Conservation (phyloP, 2,113 vertebrate species). For the Salvator merianae region DNA sequence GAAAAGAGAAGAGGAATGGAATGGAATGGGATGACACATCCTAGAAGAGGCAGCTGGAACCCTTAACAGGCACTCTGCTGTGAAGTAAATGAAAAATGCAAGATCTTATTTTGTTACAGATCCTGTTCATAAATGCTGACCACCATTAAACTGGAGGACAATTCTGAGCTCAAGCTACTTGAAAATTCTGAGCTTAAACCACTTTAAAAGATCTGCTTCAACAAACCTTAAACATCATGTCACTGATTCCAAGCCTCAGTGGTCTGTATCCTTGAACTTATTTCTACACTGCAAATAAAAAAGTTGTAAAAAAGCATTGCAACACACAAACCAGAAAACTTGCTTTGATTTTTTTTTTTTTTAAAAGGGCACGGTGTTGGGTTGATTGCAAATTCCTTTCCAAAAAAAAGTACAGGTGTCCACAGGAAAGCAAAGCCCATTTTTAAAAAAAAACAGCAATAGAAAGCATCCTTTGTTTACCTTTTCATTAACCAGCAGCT, state of each 20-base stretch:
- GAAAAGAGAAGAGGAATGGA: neutral
- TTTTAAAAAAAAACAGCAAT: neutral
- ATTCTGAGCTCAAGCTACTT: neutral
- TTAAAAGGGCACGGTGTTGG: no score
- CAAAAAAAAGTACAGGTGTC: no score
- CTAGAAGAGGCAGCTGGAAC: neutral
- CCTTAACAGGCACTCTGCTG: neutral
- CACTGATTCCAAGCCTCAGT: neutral
- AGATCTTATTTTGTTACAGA: neutral
- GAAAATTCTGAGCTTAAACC: neutral
- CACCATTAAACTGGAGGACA: neutral
- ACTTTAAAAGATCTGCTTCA: neutral
- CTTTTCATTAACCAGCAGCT: conserved; percentile 92
- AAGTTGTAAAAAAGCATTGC: neutral
- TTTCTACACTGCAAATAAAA: neutral
- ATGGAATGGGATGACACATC: neutral
- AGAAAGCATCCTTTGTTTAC: conserved; percentile 60
- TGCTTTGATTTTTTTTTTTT: no score
- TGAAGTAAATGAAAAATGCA: neutral
- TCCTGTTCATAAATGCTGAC: neutral
- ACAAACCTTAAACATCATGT: neutral
- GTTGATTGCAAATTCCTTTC: no score
- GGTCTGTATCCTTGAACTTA: neutral
- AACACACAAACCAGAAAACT: no score
- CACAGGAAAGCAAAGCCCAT: neutral